Conservation (phyloP, 1,140 invertebrate species). For the Plectrocnemia conspersa region DNA sequence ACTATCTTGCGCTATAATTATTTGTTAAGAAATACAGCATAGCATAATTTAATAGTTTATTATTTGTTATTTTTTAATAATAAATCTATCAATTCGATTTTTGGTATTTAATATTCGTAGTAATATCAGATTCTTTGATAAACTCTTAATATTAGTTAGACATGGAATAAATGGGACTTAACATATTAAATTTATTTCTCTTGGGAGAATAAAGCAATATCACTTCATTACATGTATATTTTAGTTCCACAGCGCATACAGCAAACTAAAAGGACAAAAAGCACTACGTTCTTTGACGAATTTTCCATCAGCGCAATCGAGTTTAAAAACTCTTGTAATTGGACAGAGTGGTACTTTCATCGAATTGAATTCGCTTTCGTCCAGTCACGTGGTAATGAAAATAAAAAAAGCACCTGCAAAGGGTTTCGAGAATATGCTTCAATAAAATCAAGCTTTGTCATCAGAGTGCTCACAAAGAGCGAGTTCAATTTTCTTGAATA, state of each 20-base stretch:
- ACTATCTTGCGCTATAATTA: too few species aligned
- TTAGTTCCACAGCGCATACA: neutral
- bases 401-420: neutral
- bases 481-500: constrained; percentile 6
- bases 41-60: too few species aligned
- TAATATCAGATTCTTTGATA: too few species aligned
- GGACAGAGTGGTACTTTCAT: constrained; percentile 6
- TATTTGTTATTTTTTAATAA: too few species aligned
- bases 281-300: constrained; percentile 1
- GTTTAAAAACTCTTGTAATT: constrained; percentile 8
- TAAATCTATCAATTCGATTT: too few species aligned
- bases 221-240: too few species aligned
- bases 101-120: too few species aligned
- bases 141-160: too few species aligned
- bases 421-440: constrained; percentile 1
- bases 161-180: too few species aligned
- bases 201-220: too few species aligned
- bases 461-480: neutral
- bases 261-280: neutral
- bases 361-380: constrained; percentile 1
- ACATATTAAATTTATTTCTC: too few species aligned
- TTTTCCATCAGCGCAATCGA: neutral
- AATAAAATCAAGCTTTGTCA: neutral
- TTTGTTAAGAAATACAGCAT: too few species aligned
- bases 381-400: constrained; percentile 10